Evolutionary conservation across 2,797 vertebrate genomes (phyloP), one percentile per base, ranked within the genome.

Genomic region (Anisognathus igniventris): DNA sequence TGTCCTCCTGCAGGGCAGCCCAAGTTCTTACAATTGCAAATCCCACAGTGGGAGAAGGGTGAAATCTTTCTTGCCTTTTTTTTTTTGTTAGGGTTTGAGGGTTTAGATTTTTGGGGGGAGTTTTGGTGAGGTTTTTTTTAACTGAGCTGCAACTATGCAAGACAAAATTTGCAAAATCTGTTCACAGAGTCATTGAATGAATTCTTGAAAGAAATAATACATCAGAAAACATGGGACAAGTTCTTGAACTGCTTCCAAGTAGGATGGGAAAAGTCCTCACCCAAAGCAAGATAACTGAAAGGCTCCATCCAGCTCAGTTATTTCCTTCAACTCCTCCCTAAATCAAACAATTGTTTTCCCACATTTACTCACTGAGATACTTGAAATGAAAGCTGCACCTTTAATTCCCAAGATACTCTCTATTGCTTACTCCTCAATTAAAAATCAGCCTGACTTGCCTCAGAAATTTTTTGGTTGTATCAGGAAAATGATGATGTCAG

Each of bases 131-230:
- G 0, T 3, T 42, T 39, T 39, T 39, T 51, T 33, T 2, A 61
- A 47, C 2, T 22, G 30, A 86, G 35, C 8, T 75, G 4, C 28
- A 74, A 67, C 74, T 48, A 22, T 4, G 9, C 5, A 11, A 56
- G 23, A 45, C 16, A 85, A 73, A 85, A 70, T 70, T 42, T 24
- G 21, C n/a, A 54, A n/a, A 30, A 39, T 81, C 60, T 40, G 4
- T 90, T 66, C 30, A 23, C 42, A 51, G 25, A 42, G 17, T 58
- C 61, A 14, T 10, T 47, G 35, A 30, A 21, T 48, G 28, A 42
- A 53, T 61, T 79, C 62, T 37, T 82, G 42, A 78, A 73, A 84
- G 23, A 73, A 93, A 75, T 31, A 75, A 53, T 12, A 71, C n/a
- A 24, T 25, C 18, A 76, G 30, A 78, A 78, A 64, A 83, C 33